Conservation (phyloP, 2,113 vertebrate genomes). For the Eretmochelys imbricata region DNA sequence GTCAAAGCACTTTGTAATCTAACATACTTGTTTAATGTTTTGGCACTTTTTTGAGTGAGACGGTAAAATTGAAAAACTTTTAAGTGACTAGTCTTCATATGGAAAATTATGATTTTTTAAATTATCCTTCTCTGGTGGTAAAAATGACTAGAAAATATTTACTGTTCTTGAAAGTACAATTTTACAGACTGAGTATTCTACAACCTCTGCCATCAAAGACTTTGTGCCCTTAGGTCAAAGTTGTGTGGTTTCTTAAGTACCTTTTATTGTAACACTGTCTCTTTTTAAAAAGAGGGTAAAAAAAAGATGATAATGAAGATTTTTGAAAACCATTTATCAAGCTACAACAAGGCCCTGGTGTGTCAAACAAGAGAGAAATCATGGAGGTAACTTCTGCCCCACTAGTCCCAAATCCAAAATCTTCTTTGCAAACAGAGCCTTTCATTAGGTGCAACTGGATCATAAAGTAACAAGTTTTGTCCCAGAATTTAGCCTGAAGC, state of each 20-base stretch:
- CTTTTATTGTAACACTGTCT: slow-evolving; percentile 50
- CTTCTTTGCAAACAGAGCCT: slow-evolving; percentile 79
- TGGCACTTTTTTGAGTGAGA: background rate
- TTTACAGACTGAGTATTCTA: background rate
- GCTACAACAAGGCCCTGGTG: slow-evolving; percentile 67
- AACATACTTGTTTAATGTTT: background rate
- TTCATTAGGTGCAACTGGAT: slow-evolving; percentile 76
- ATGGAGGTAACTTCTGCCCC: slow-evolving; percentile 72
- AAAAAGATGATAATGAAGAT: slow-evolving; percentile 69
- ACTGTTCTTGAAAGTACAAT: background rate
- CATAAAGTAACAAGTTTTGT: slow-evolving; percentile 80
- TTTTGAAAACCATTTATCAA: slow-evolving; percentile 69
- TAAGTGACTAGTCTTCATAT: background rate
- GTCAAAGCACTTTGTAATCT: background rate
- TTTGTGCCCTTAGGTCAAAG: slow-evolving; percentile 55
- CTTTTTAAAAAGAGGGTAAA: slow-evolving; percentile 47
- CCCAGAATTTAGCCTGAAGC: slow-evolving; percentile 72
- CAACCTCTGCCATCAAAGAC: slow-evolving; percentile 36
- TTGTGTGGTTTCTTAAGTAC: slow-evolving; percentile 63
- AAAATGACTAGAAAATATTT: background rate
- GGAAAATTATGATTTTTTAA: background rate
- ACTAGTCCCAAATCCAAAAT: slow-evolving; percentile 74
- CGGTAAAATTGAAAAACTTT: background rate
- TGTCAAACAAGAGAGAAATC: slow-evolving; percentile 72
- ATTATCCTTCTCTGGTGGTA: background rate